Percentiles rank a stretch among this genome's conserved stretches.
These are phyloP conservation scores for Epirrhoe alternata DNA, from an alignment of 2,888 invertebrate genomes.

Conservation along the genomic window DNA sequence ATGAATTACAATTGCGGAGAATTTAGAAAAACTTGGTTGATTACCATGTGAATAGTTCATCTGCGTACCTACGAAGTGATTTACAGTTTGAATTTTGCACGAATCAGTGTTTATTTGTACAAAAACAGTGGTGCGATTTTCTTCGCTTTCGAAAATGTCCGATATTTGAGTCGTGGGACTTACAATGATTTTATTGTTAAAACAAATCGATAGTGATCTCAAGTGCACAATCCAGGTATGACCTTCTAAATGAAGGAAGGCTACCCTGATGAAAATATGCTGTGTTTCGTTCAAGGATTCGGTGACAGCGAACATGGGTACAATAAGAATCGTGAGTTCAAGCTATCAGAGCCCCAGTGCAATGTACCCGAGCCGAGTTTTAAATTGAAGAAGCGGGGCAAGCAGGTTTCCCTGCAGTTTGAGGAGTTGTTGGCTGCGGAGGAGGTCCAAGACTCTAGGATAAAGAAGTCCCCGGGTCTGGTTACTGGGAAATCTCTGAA, in stretches of 20 bases:
- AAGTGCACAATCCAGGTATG: slow-evolving; percentile 54
- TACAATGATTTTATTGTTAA: slow-evolving; percentile 27
- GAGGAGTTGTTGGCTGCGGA: slow-evolving; percentile 44
- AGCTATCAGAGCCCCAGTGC: slow-evolving; percentile 47
- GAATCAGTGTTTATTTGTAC: slow-evolving; percentile 38
- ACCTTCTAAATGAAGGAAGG: slow-evolving; percentile 82
- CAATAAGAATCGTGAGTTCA: slow-evolving; percentile 65
- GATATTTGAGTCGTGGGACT: slow-evolving; percentile 8
- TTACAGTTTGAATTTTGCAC: slow-evolving; percentile 37
- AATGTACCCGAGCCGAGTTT: slow-evolving; percentile 63
- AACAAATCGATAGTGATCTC: slow-evolving; percentile 41
- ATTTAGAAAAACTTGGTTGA: slow-evolving; percentile 16
- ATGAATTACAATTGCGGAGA: slow-evolving; percentile 29
- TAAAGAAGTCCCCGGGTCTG: slow-evolving; percentile 55
- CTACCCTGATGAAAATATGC: slow-evolving; percentile 86
- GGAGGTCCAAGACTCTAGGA: slow-evolving; percentile 50
- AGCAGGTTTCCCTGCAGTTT: slow-evolving; percentile 57
- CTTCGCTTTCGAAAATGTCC: slow-evolving; percentile 11
- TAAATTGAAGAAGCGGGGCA: slow-evolving; percentile 59
- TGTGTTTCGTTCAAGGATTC: slow-evolving; percentile 89
- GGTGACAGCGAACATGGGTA: slow-evolving; percentile 73
- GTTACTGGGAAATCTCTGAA: slow-evolving; percentile 68
- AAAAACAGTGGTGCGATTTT: slow-evolving; percentile 13
- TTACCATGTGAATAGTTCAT: slow-evolving; percentile 9
- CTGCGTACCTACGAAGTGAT: slow-evolving; percentile 28